Conservation (phyloP, 2,888 invertebrate species). For the Anodontia alba region DNA sequence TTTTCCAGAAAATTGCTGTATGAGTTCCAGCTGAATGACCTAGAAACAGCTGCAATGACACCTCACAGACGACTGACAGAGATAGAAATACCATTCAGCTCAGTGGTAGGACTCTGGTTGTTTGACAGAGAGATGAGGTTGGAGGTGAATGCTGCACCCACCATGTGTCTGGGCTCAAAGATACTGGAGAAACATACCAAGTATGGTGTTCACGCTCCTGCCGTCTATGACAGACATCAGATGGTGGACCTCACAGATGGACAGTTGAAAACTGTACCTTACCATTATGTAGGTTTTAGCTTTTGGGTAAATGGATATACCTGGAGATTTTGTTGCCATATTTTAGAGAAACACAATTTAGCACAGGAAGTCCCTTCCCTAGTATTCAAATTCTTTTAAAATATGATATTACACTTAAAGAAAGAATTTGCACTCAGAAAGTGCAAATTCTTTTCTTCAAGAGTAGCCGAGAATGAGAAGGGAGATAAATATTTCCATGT, state of each 20-base stretch:
- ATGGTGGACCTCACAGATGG: conserved; percentile 49
- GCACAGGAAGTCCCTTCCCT: not conserved
- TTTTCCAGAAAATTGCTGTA: conserved; percentile 44
- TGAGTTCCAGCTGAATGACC: conserved; percentile 51
- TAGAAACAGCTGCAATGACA: conserved; percentile 1
- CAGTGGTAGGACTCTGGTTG: conserved; percentile 43
- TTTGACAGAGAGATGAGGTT: conserved; percentile 51
- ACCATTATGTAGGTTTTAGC: conserved; percentile 47
- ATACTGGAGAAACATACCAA: conserved; percentile 11
- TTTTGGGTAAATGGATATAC: too few species aligned
- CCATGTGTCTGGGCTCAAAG: conserved; percentile 41
- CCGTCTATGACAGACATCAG: conserved; percentile 33
- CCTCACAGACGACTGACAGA: conserved; percentile 32
- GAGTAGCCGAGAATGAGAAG: too few species aligned
- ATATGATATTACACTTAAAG: too few species aligned
- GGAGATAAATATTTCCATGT: too few species aligned
- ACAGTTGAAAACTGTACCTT: conserved; percentile 33
- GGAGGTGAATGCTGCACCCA: conserved; percentile 46
- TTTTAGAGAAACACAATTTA: not conserved
- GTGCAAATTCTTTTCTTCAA: too few species aligned
- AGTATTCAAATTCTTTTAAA: not conserved
- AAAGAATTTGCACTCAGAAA: too few species aligned
- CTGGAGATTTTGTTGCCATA: too few species aligned
- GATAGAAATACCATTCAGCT: conserved; percentile 42
- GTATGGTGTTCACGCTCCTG: conserved; percentile 3